Conservation (phyloP, 1,140 invertebrate species). For the Drosophila ogumai region DNA sequence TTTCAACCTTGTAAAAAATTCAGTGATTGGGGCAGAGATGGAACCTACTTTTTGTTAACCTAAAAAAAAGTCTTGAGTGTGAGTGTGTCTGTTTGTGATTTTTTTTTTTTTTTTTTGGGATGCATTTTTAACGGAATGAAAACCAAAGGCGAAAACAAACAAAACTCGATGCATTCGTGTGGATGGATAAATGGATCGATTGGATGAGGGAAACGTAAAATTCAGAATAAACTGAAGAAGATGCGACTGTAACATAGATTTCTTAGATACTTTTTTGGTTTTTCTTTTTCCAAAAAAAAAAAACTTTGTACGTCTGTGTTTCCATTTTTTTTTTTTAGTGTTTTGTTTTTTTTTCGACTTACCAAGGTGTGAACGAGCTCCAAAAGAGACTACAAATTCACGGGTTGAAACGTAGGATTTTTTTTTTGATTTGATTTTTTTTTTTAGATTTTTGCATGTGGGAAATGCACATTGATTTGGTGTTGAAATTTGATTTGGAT, state of each 20-base stretch:
- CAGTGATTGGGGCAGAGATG: neutral
- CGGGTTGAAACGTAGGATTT: conserved; percentile 73
- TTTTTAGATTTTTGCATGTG: conserved; percentile 59
- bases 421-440: conserved; percentile 49
- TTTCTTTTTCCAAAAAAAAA: conserved; percentile 41
- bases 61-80: no score
- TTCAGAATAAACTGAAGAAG: conserved; percentile 48
- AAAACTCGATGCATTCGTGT: conserved; percentile 39
- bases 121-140: conserved; percentile 21
- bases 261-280: conserved; percentile 34
- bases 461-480: conserved; percentile 67
- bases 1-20: neutral
- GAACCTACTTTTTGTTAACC: conserved; percentile 4
- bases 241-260: conserved; percentile 57
- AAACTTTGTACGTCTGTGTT: conserved; percentile 55
- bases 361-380: conserved; percentile 98
- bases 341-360: conserved; percentile 86
- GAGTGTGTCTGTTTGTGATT: neutral
- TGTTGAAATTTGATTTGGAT: conserved; percentile 65
- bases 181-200: conserved; percentile 27
- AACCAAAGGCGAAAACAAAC: conserved; percentile 37
- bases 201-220: conserved; percentile 43
- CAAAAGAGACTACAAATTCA: conserved; percentile 94
- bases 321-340: conserved; percentile 53
- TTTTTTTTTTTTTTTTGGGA: conserved; percentile 1